Conservation (phyloP, 1,140 invertebrate species). For the Eriosoma lanigerum region DNA sequence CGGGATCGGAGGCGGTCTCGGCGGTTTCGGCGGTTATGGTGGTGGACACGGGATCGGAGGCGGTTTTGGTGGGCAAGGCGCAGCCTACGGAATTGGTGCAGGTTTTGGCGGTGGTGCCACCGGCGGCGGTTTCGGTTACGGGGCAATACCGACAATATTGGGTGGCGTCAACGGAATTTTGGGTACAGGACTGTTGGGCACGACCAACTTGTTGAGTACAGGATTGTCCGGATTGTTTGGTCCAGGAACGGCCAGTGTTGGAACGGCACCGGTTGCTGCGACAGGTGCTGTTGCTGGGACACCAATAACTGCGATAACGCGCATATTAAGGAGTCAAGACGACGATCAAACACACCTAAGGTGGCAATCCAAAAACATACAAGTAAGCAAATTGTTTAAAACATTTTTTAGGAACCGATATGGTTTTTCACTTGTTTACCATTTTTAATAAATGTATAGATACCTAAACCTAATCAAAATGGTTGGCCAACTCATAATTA, state of each 20-base stretch:
- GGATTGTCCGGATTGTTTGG: constrained; percentile 36
- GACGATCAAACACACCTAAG: background rate
- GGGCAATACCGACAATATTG: constrained; percentile 26
- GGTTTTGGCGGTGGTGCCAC: background rate
- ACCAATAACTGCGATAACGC: background rate
- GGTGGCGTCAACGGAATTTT: constrained; percentile 38
- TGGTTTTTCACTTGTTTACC: too few relatives aligned
- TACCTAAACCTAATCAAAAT: too few relatives aligned
- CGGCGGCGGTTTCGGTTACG: constrained; percentile 7
- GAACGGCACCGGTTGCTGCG: background rate
- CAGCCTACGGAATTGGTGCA: background rate
- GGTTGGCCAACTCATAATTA: too few relatives aligned
- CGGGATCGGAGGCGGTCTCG: background rate
- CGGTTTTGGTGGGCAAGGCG: too few relatives aligned
- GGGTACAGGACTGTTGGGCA: constrained; percentile 32
- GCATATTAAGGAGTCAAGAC: background rate
- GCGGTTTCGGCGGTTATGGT: background rate
- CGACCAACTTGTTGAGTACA: constrained; percentile 19
- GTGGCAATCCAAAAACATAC: background rate
- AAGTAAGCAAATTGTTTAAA: background rate
- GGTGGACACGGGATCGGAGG: background rate
- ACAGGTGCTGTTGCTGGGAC: background rate
- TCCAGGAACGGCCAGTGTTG: background rate
- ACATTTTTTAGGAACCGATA: too few relatives aligned
- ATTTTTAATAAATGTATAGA: too few relatives aligned